Base-by-base conservation (phyloP, 2,888 invertebrate genomes). In the Bursaphelenchus okinawaensis region DNA sequence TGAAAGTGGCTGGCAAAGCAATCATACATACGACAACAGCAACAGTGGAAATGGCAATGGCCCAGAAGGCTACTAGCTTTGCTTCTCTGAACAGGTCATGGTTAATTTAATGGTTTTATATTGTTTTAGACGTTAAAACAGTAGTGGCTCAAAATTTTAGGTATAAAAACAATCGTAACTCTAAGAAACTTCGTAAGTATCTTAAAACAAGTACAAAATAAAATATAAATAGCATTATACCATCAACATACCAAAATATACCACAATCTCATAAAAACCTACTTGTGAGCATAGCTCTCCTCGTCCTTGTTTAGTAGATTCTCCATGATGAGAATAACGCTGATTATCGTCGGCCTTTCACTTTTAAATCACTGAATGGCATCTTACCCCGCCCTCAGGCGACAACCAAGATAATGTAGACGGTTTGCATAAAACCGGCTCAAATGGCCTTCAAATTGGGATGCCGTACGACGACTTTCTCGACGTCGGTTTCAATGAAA, bases 1-100 rank as follows among this genome's bases (percentile, higher is more conserved):
- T 63, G 64, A 72, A 70, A 24, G 74, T 54, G 23, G 61, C 52
- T 20, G 73, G 73, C 20, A 73, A 19, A 20, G 67, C 50, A 51
- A 73, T 31, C 20, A 65, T 55, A n/a, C 64, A 65, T 22, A 52
- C 58, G 16, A 74, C 56, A 28, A 76, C 40, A 50, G 65, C 56
- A 9, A 63, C 28, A 7, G 69, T 70, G 27, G 70, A 68, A n/a
- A 67, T 61, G 19, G 56, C 65, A 20, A 73, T 63, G 20, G 75
- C 66, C 50, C 61, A 61, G 27, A 76, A 40, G 50, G 73, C 73
- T 2, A 64, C 28, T 20, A 64, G 51, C 6, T 70, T 62, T 29
- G 67, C 71, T 57, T 68, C 55, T 52, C 69, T 69, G 51, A 52
- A 71, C 57, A 51, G 12, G n/a, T n/a, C n/a, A n/a, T n/a, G n/a